phyloP scores from a whole-genome alignment of 2,797 vertebrate species.

The Oryzias dopingdopingensis region DNA sequence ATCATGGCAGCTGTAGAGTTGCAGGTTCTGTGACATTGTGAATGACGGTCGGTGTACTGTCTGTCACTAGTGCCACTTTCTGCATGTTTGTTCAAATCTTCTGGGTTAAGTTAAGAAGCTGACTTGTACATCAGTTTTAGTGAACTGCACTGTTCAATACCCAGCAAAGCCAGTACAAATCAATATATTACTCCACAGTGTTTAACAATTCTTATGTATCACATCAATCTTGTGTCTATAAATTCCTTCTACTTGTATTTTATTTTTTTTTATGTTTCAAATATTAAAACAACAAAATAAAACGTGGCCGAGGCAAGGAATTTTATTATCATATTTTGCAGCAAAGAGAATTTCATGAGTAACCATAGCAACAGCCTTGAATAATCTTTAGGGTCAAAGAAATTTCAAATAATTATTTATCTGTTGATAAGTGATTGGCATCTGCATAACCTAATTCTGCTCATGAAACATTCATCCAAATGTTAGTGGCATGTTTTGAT shows the following conservation, averaged over 20 bases:
- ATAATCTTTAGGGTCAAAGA: not conserved
- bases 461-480: not conserved
- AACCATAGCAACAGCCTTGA: not conserved
- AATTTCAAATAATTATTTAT: not conserved
- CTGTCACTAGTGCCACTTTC: too few species aligned
- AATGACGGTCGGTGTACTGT: too few species aligned
- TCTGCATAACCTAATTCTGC: not conserved
- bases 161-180: not conserved
- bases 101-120: too few species aligned
- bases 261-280: too few species aligned
- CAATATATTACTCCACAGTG: not conserved
- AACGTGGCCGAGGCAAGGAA: not conserved
- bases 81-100: too few species aligned
- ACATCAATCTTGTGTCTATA: too few species aligned
- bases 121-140: too few species aligned
- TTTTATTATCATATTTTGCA: not conserved
- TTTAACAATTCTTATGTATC: not conserved
- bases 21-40: too few species aligned
- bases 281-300: not conserved
- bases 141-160: too few species aligned
- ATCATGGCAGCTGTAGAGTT: too few species aligned
- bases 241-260: not conserved
- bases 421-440: not conserved
- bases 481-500: not conserved
- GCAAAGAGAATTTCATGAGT: not conserved